Percentiles rank a stretch among this genome's conserved stretches.
Evolutionary conservation across 2,888 invertebrate genomes (phyloP).

Genomic region (Meteorus cinctellus): DNA sequence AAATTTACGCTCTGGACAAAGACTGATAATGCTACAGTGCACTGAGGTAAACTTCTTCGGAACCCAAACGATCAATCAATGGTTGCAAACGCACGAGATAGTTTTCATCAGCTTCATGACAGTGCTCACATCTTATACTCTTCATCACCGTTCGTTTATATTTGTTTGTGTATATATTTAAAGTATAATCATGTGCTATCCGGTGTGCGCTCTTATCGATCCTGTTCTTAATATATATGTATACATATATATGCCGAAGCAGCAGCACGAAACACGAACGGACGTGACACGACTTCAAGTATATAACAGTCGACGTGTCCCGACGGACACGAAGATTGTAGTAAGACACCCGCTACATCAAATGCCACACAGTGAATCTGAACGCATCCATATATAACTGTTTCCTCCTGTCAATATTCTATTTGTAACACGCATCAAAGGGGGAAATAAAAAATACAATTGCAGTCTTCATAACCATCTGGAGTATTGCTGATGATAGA

Average conservation of each 20-base stretch:
- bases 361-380: background rate
- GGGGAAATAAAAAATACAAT: no score
- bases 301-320: conserved; percentile 45
- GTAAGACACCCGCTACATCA: conserved; percentile 48
- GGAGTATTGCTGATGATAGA: no score
- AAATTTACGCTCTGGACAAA: background rate
- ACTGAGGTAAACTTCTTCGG: conserved; percentile 31
- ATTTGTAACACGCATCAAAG: background rate
- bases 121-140: background rate
- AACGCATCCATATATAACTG: conserved; percentile 34
- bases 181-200: background rate
- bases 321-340: conserved; percentile 52
- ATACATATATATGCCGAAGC: background rate
- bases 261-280: conserved; percentile 47
- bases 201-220: conserved; percentile 46
- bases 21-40: background rate
- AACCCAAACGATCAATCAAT: conserved; percentile 50
- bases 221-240: conserved; percentile 27
- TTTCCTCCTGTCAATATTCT: background rate
- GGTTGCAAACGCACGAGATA: conserved; percentile 17
- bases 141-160: conserved; percentile 17
- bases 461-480: no score
- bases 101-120: background rate
- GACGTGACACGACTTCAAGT: conserved; percentile 53
- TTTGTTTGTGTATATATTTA: conserved; percentile 14